phyloP scores from a whole-genome alignment of 2,888 invertebrate species.

The Ecliptopera silaceata region DNA sequence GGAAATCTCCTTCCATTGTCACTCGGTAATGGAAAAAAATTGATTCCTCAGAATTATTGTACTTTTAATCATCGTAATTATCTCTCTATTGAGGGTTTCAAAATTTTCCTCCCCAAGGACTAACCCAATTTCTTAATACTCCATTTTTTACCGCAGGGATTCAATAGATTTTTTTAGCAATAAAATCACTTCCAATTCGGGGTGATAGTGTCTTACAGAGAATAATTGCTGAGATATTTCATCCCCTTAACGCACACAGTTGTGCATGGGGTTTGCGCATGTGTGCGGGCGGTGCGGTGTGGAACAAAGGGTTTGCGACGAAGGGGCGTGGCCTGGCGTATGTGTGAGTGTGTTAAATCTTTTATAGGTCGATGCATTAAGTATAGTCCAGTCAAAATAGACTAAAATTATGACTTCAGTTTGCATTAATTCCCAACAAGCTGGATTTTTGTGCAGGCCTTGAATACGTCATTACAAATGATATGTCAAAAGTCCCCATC shows the following conservation, averaged over 20 bases:
- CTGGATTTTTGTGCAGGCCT: no score
- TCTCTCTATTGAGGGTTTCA: slow-evolving; percentile 59
- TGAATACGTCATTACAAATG: no score
- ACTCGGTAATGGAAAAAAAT: slow-evolving; percentile 66
- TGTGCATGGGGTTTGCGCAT: slow-evolving; percentile 52
- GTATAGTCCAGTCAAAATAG: no score
- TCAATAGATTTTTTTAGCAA: slow-evolving; percentile 47
- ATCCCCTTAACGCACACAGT: slow-evolving; percentile 58
- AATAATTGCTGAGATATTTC: slow-evolving; percentile 68
- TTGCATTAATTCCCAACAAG: no score
- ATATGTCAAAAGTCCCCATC: no score
- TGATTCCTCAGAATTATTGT: slow-evolving; percentile 67
- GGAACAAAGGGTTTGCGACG: slow-evolving; percentile 61
- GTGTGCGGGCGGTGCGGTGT: slow-evolving; percentile 46
- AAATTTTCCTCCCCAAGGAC: slow-evolving; percentile 36
- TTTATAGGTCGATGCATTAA: slow-evolving; percentile 82
- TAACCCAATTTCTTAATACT: slow-evolving; percentile 27
- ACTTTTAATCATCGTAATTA: slow-evolving; percentile 74
- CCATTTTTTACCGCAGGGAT: slow-evolving; percentile 18
- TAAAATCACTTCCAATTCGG: slow-evolving; percentile 51
- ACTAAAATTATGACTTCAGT: no score
- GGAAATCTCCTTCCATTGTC: slow-evolving; percentile 76
- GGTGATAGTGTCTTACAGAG: slow-evolving; percentile 62
- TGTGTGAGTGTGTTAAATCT: slow-evolving; percentile 75
- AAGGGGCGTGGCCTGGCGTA: slow-evolving; percentile 57